Conservation (phyloP, 2,113 vertebrate genomes). For the Sardina pilchardus region DNA sequence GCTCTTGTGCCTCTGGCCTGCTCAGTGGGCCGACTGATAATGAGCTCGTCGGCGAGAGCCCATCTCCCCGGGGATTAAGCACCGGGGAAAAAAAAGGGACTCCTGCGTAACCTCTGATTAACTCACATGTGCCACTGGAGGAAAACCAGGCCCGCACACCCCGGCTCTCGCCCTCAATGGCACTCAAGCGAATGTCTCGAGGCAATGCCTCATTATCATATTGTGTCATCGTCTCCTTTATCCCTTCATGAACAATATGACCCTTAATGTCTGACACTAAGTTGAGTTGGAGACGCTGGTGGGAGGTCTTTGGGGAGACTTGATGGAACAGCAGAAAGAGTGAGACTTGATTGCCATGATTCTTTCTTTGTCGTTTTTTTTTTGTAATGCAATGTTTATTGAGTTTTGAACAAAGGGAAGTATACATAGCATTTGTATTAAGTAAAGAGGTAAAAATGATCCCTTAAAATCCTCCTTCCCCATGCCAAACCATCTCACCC, state of each 20-base stretch:
- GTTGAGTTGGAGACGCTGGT: not conserved
- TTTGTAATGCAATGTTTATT: not conserved
- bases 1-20: not conserved
- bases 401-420: too few relatives aligned
- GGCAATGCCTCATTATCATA: not conserved
- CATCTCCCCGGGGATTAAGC: not conserved
- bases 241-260: not conserved
- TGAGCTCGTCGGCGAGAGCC: not conserved
- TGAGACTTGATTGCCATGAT: not conserved
- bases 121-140: constrained; percentile 2
- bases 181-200: not conserved
- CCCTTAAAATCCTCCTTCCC: too few relatives aligned
- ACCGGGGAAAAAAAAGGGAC: not conserved
- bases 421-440: too few relatives aligned
- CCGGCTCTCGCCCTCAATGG: not conserved
- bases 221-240: not conserved
- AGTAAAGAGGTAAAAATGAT: too few relatives aligned
- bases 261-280: not conserved
- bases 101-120: not conserved
- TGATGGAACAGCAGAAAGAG: not conserved
- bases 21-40: not conserved
- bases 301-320: not conserved
- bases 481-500: too few relatives aligned
- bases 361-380: not conserved
- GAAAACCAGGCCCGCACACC: not conserved